phyloP scores from a whole-genome alignment of 2,797 vertebrate genomes.

The Sitta carolinensis region DNA sequence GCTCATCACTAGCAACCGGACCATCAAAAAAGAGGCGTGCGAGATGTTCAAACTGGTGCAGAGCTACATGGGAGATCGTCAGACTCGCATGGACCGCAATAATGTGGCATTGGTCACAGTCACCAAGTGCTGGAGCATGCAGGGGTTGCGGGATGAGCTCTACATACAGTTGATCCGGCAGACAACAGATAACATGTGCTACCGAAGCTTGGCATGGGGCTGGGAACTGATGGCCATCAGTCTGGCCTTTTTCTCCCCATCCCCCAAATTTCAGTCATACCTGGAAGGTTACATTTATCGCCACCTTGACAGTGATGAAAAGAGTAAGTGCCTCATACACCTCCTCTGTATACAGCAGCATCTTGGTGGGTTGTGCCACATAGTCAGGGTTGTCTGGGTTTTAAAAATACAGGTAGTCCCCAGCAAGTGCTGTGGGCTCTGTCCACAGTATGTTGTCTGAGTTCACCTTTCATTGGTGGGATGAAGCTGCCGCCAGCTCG shows the following conservation, averaged over 20 bases:
- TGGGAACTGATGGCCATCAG: conserved; percentile 94
- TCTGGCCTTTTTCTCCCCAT: conserved; percentile 90
- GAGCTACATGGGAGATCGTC: conserved; percentile 92
- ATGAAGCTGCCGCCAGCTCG: neutral
- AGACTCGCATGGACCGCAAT: conserved; percentile 84
- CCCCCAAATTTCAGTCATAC: conserved; percentile 91
- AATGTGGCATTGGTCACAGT: conserved; percentile 83
- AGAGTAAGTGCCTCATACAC: conserved; percentile 81
- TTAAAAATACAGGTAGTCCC: neutral
- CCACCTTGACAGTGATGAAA: conserved; percentile 88
- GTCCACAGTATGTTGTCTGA: fast-evolving
- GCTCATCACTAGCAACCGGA: conserved; percentile 88
- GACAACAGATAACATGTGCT: conserved; percentile 86
- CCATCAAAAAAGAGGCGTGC: conserved; percentile 88
- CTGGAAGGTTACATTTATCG: conserved; percentile 93
- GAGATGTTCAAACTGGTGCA: conserved; percentile 93
- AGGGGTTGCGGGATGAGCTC: conserved; percentile 88
- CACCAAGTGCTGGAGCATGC: conserved; percentile 91
- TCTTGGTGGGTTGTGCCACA: neutral
- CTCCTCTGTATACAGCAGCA: neutral
- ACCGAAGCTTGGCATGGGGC: conserved; percentile 83
- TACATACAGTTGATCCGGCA: conserved; percentile 90
- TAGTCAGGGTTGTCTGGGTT: neutral
- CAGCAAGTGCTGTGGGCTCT: neutral
- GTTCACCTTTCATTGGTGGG: neutral